phyloP scores from a whole-genome alignment of 2,888 invertebrate species.

The Helicoverpa assulta region DNA sequence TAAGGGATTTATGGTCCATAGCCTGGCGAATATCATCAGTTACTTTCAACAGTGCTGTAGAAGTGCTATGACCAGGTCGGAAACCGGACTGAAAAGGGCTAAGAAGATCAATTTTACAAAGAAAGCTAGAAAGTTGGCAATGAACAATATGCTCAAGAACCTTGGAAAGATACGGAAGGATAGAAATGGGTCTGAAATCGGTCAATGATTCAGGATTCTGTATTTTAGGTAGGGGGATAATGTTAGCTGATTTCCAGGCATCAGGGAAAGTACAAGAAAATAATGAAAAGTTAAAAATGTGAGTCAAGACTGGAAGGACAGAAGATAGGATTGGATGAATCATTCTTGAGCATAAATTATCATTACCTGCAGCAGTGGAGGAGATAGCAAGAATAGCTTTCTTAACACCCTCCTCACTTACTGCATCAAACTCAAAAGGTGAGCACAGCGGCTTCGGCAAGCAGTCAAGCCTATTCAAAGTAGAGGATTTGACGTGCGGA shows the following conservation, averaged over 20 bases:
- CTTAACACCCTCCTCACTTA: no score
- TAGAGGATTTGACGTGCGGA: neutral
- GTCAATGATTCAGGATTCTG: no score
- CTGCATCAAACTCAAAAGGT: neutral
- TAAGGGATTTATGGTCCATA: no score
- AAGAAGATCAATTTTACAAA: neutral
- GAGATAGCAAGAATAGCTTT: no score
- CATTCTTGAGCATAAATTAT: constrained; percentile 3
- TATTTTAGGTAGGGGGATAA: no score
- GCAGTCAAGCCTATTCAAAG: neutral
- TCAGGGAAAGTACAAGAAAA: no score
- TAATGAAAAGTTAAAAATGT: no score
- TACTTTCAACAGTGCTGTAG: no score
- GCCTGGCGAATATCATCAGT: no score
- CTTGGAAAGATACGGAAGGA: no score
- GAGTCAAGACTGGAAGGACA: neutral
- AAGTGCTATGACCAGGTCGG: constrained; percentile 7
- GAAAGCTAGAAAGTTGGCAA: neutral
- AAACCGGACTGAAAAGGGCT: constrained; percentile 7
- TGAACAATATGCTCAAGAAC: neutral
- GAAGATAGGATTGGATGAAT: neutral
- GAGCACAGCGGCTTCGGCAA: neutral
- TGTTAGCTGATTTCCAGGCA: no score
- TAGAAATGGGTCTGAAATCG: no score
- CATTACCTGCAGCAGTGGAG: neutral